These are phyloP conservation scores for Perca flavescens DNA, from an alignment of 2,113 vertebrate species.

Conservation along the genomic window DNA sequence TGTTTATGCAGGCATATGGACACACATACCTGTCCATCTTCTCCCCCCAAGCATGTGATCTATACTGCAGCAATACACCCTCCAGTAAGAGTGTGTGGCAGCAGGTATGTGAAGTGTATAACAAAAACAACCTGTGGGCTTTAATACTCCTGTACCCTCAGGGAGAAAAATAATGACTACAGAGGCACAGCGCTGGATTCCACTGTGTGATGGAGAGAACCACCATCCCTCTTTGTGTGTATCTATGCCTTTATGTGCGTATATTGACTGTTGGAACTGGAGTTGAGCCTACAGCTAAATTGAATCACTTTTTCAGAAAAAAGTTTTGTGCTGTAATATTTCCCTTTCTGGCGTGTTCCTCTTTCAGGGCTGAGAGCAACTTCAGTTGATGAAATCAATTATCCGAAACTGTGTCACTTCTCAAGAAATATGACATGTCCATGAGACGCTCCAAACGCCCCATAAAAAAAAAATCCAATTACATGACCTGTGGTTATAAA, in stretches of 20 bases:
- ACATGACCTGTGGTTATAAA: conserved; percentile 12
- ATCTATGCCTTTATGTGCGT: conserved; percentile 44
- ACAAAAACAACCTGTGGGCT: conserved; percentile 52
- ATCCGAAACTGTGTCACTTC: conserved; percentile 52
- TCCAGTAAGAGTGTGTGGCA: conserved; percentile 35
- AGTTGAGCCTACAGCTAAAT: conserved; percentile 48
- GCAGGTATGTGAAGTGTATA: conserved; percentile 51
- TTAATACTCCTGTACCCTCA: conserved; percentile 44
- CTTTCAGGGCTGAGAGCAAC: conserved; percentile 39
- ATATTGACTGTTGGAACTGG: conserved; percentile 53
- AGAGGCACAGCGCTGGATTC: conserved; percentile 43
- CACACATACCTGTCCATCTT: conserved; percentile 41
- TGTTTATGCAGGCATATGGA: conserved; percentile 37
- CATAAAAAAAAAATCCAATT: conserved; percentile 19
- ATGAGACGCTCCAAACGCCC: background rate
- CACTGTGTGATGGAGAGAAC: conserved; percentile 33
- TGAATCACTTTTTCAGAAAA: conserved; percentile 51
- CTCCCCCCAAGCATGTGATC: conserved; percentile 12
- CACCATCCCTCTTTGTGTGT: conserved; percentile 29
- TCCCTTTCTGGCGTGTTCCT: conserved; percentile 37
- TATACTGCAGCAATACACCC: conserved; percentile 27
- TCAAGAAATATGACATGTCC: conserved; percentile 40
- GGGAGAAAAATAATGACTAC: conserved; percentile 59
- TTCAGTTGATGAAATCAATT: conserved; percentile 50
- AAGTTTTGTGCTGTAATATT: conserved; percentile 52